Conservation (phyloP, 2,888 invertebrate genomes). For the Incurvaria masculella region DNA sequence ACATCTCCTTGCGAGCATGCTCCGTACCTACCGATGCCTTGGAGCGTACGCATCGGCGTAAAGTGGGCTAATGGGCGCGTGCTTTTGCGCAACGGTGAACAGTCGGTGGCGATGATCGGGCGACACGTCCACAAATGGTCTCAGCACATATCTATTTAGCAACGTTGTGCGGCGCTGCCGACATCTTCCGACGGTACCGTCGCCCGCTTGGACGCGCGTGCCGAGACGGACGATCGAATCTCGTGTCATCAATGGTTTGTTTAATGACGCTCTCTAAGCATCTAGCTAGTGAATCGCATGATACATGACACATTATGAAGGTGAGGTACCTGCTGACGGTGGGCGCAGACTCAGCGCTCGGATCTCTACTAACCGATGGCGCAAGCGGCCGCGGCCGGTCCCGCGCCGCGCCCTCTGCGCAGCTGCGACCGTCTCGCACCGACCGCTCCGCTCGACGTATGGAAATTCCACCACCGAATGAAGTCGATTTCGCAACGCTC, state of each 20-base stretch:
- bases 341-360: neutral
- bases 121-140: neutral
- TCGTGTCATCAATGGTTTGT: too few relatives aligned
- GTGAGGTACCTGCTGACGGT: neutral
- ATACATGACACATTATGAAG: too few relatives aligned
- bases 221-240: neutral
- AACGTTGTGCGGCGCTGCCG: neutral
- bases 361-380: neutral
- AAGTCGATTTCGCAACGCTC: neutral
- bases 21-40: too few relatives aligned
- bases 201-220: neutral
- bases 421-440: too few relatives aligned
- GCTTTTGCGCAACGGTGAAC: conserved; percentile 25
- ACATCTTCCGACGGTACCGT: neutral
- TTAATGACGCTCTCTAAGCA: too few relatives aligned
- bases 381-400: neutral
- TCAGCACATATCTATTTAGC: neutral
- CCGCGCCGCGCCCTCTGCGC: neutral
- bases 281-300: too few relatives aligned
- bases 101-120: neutral
- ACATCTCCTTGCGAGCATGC: too few relatives aligned
- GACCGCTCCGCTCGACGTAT: neutral
- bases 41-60: conserved; percentile 23
- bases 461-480: neutral
- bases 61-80: conserved; percentile 43